Percentiles rank a stretch among this genome's conserved stretches.
Evolutionary conservation across 2,797 vertebrate genomes (phyloP).

Genomic region (Gallinago stenura): DNA sequence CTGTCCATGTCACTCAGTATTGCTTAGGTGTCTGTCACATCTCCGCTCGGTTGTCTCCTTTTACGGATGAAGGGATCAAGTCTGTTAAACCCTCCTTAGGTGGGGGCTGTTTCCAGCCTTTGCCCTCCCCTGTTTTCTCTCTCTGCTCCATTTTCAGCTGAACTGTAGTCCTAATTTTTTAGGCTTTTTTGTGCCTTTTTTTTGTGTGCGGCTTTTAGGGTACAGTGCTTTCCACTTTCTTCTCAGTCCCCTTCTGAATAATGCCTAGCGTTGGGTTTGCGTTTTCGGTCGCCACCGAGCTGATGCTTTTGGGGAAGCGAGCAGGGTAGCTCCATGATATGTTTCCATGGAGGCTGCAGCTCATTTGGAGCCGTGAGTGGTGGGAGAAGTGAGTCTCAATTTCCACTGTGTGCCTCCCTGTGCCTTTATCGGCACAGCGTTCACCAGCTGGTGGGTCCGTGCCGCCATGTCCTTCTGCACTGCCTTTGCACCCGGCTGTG

Average conservation of each 20-base stretch:
- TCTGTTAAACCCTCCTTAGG: background rate
- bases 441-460: too few relatives aligned
- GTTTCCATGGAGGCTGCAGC: background rate
- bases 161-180: background rate
- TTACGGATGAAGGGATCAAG: background rate
- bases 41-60: background rate
- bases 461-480: background rate
- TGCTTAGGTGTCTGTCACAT: background rate
- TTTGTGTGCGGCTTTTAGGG: background rate
- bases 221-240: background rate
- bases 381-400: background rate
- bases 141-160: background rate
- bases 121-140: background rate
- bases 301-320: background rate
- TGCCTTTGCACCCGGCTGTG: background rate
- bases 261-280: background rate
- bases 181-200: too few relatives aligned
- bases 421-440: accelerated
- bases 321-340: background rate
- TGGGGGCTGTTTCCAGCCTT: background rate
- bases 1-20: background rate
- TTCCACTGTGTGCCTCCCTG: background rate
- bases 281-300: background rate
- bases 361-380: background rate
- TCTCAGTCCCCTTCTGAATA: background rate